Base-by-base conservation (phyloP, 2,113 vertebrate species). In the Peucedramus taeniatus region DNA sequence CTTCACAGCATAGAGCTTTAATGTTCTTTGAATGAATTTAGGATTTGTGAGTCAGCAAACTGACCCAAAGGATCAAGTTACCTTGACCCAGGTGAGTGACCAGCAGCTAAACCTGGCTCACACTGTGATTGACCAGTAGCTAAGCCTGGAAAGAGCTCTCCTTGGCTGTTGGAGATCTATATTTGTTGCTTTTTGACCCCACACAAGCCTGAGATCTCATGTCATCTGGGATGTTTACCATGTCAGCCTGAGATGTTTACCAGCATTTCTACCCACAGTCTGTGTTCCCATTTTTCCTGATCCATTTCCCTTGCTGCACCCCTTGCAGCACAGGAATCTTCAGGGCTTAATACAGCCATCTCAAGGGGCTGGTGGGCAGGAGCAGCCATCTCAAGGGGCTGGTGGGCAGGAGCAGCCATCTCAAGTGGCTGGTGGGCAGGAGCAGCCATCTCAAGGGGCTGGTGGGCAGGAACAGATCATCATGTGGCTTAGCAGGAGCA, bases 141-240 rank as follows among this genome's bases (percentile, higher is more conserved):
- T 66, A 42, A 83, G 14, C 50, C 23, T 68, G 64, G 44, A 37
- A 60, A 64, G 49, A 79, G 10, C 40, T 57, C 12, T 72, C 26
- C 61, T 56, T 49, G 63, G 24, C 61, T 78, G 27, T 7, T 18
- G 24, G 20, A 75, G 17, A 50, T n/a, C 20, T n/a, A 0, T 4
- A 15, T 1, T 95, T 87, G 16, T 18, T 7, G 16, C 24, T 59
- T 85, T 70, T 75, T 78, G 51, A 42, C 13, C 11, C 33, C 9
- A 0, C 7, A 21, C 3, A 17, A 53, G 40, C 49, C 11, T 61
- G 71, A 83, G 21, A 35, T 68, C 68, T 89, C 35, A 11, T 0
- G 0, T n/a, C 16, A 6, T n/a, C 39, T 54, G 21, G 35, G 23
- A 16, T 59, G n/a, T n/a, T n/a, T n/a, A n/a, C n/a, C n/a, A 21